These are phyloP conservation scores for Nothocercus nigrocapillus DNA, from an alignment of 2,113 vertebrate species.

Conservation along the genomic window DNA sequence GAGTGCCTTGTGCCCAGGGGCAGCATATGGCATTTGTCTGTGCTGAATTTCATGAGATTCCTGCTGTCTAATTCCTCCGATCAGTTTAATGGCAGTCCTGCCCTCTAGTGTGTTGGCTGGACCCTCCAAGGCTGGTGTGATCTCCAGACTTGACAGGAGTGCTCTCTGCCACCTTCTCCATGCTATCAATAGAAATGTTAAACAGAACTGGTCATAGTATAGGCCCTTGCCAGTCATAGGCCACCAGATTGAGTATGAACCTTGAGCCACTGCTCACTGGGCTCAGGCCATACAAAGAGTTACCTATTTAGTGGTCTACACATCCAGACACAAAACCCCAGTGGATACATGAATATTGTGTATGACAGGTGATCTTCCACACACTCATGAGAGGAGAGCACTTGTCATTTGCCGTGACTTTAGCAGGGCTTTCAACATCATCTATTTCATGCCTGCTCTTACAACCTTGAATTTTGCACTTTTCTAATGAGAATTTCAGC, in stretches of 20 bases:
- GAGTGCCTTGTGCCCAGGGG: not conserved
- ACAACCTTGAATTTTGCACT: not conserved
- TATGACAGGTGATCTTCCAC: not conserved
- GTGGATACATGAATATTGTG: not conserved
- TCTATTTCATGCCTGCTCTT: not conserved
- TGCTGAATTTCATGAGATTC: not conserved
- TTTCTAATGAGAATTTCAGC: not conserved
- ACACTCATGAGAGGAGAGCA: not conserved
- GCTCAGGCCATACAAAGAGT: not conserved
- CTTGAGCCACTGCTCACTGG: not conserved
- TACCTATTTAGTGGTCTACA: not conserved
- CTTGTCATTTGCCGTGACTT: not conserved
- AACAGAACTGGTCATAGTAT: not conserved
- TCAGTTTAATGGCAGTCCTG: not conserved
- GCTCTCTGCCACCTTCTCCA: not conserved
- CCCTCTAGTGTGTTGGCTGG: not conserved
- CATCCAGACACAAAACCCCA: not conserved
- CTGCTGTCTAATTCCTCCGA: not conserved
- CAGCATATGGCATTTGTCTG: accelerated
- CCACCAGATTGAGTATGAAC: not conserved
- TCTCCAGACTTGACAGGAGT: not conserved
- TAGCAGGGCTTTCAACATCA: not conserved
- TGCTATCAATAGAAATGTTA: not conserved
- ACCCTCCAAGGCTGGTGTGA: not conserved
- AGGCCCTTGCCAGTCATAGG: not conserved